Base-by-base conservation (phyloP, 1,140 invertebrate genomes). In the Eumaeus atala region DNA sequence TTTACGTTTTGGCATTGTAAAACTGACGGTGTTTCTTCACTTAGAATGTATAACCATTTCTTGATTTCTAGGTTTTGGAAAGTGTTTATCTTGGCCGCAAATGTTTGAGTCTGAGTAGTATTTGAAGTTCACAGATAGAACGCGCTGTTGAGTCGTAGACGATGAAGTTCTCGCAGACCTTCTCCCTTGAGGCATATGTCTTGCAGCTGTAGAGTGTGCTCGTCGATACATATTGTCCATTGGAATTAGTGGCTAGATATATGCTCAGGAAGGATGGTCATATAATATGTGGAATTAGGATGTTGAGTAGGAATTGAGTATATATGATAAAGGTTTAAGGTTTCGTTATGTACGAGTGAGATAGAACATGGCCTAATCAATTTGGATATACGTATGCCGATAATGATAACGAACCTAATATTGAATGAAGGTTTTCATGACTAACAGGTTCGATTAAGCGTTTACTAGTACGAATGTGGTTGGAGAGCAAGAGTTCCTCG, bases 341-440 rank as follows among this genome's bases (percentile, higher is more conserved):
- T 21, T 38, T 65, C 44, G 9, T 51, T 42, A 62, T 65, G 9
- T 11, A 70, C 37, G 9, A 70, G 40, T n/a, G 61, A 59, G 14
- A 73, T 68, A 70, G 42, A n/a, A 68, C 55, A 49, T 70, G 70
- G 3, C 62, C 49, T 48, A 72, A 44, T 51, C 51, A 51, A 59
- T 72, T 54, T 12, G 49, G 55, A 49, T 69, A 72, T 0, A 72
- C 52, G 44, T 63, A 64, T 9, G 55, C 56, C 9, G 58, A 48
- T 53, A 72, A 38, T 9, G 53, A 16, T 36, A 61, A 58, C 7
- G 59, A 71, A 18, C 64, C 64, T 64, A 66, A 54, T 17, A 72
- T 61, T 10, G 12, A 44, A 48, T 66, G 48, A 14, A 69, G 62
- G 44, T 63, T 66, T 12, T 61, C 3, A 6, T 56, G 9, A 1